Conservation (phyloP, 2,113 vertebrate genomes). For the Dasyurus viverrinus region DNA sequence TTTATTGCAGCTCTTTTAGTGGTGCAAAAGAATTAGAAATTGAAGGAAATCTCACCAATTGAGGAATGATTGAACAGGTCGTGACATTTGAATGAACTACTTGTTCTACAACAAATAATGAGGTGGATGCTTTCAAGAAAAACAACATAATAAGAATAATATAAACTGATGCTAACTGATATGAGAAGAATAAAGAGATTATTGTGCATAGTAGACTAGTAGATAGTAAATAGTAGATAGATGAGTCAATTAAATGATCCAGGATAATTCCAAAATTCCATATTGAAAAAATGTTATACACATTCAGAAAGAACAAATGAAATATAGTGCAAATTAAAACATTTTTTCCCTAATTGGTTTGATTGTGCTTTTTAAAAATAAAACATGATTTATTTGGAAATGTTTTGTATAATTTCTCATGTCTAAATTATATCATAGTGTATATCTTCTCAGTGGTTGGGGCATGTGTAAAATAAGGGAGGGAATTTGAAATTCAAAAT, state of each 20-base stretch:
- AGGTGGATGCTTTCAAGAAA: not conserved
- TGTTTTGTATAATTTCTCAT: not conserved
- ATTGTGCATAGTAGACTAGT: not conserved
- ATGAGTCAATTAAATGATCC: not conserved
- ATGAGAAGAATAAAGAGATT: not conserved
- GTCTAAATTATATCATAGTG: not conserved
- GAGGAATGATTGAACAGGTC: not conserved
- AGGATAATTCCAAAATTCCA: not conserved
- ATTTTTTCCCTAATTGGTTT: not conserved
- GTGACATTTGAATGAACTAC: not conserved
- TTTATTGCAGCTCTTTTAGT: too few species aligned
- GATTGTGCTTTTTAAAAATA: not conserved
- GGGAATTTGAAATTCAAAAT: not conserved
- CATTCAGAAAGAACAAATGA: not conserved
- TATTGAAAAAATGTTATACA: not conserved
- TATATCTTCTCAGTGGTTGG: not conserved
- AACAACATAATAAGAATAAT: not conserved
- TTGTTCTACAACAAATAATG: not conserved
- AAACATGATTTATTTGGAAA: not conserved
- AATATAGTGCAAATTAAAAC: not conserved
- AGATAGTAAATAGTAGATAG: too few species aligned
- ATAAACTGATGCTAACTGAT: too few species aligned
- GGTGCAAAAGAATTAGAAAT: not conserved
- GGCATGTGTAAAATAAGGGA: not conserved
- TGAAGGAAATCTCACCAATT: not conserved